Evolutionary conservation across 1,140 invertebrate species (phyloP).

Genomic region (Carposina sasakii): DNA sequence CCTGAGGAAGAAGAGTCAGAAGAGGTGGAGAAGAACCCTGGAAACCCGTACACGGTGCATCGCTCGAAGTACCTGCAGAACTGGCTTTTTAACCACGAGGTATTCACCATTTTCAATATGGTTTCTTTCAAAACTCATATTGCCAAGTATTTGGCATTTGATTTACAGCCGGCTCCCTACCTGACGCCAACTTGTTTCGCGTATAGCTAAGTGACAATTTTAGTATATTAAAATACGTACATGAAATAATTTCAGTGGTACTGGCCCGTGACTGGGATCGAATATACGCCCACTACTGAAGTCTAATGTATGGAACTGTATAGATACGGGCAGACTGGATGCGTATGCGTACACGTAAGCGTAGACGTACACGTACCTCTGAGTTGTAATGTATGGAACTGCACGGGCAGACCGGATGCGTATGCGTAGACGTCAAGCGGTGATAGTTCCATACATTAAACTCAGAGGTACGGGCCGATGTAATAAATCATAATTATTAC

Average conservation of each 20-base stretch:
- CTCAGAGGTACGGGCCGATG: neutral
- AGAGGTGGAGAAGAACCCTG: slow-evolving; percentile 35
- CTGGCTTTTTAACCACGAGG: slow-evolving; percentile 46
- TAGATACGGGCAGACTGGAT: neutral
- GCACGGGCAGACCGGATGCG: no score
- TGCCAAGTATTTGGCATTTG: neutral
- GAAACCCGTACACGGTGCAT: slow-evolving; percentile 47
- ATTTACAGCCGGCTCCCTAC: neutral
- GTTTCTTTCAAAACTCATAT: neutral
- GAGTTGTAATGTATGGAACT: neutral
- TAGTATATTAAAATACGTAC: neutral
- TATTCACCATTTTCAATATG: slow-evolving; percentile 20
- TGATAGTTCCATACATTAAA: neutral
- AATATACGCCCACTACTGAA: neutral
- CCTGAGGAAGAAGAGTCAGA: neutral
- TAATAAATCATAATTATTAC: neutral
- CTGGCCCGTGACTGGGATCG: neutral
- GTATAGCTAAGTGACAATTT: neutral
- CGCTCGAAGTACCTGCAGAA: slow-evolving; percentile 51
- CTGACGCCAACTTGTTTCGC: neutral
- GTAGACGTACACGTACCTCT: slow-evolving; percentile 6
- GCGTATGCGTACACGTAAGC: slow-evolving; percentile 1
- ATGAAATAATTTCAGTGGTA: neutral
- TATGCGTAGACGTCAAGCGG: neutral
- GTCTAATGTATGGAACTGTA: neutral